These are phyloP conservation scores for Rostratula benghalensis DNA, from an alignment of 2,113 vertebrate genomes.

Conservation along the genomic window DNA sequence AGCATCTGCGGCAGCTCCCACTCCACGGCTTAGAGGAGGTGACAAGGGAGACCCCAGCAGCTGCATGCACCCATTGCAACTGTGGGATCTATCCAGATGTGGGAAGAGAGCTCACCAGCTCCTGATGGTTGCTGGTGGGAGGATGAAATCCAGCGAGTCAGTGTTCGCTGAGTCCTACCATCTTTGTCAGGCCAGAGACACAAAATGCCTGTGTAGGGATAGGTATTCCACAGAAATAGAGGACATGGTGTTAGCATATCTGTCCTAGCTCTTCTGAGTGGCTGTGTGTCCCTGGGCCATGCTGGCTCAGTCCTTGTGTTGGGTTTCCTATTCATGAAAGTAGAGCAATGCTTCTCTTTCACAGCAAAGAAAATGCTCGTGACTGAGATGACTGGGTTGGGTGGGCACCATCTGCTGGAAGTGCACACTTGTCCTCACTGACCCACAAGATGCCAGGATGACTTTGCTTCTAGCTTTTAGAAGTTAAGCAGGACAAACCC, in stretches of 20 bases:
- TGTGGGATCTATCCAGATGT: neutral
- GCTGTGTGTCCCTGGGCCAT: neutral
- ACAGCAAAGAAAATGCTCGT: neutral
- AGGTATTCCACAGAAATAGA: neutral
- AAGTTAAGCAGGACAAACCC: neutral
- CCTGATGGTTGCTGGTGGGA: neutral
- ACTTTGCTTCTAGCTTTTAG: neutral
- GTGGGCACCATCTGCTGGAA: neutral
- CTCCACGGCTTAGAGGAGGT: neutral
- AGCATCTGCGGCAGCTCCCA: neutral
- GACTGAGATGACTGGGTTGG: neutral
- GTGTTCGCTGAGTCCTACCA: neutral
- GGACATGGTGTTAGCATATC: neutral
- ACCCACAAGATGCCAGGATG: neutral
- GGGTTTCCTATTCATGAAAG: neutral
- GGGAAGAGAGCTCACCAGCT: neutral
- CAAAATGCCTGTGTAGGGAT: neutral
- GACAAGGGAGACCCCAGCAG: neutral
- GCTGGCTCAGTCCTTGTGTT: neutral
- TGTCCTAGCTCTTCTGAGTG: neutral
- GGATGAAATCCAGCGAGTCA: neutral
- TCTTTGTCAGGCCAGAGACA: neutral
- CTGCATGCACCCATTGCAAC: neutral
- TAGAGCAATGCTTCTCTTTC: neutral
- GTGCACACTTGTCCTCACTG: neutral